These are phyloP conservation scores for Eupristina koningsbergeri DNA, from an alignment of 1,140 invertebrate genomes.

Conservation along the genomic window DNA sequence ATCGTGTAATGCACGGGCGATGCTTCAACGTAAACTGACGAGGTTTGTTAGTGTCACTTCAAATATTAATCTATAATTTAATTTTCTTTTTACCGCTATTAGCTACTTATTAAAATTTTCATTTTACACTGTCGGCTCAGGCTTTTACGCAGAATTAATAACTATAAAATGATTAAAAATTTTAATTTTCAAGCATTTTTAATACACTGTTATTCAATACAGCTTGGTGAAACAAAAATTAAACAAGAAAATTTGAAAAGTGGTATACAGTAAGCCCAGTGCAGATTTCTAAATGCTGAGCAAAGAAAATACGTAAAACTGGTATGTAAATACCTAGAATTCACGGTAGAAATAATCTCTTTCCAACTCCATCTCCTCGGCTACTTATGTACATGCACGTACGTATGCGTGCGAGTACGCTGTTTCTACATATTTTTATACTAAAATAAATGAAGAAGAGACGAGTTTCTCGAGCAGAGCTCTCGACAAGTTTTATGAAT, in stretches of 20 bases:
- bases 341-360: background rate
- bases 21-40: background rate
- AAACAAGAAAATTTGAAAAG: background rate
- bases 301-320: background rate
- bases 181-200: background rate
- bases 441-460: background rate
- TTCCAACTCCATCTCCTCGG: background rate
- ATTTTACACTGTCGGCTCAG: too few species aligned
- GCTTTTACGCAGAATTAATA: background rate
- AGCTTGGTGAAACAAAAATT: background rate
- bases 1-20: background rate
- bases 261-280: background rate
- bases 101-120: too few species aligned
- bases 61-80: background rate
- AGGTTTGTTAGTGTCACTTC: background rate
- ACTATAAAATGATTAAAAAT: background rate
- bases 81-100: too few species aligned
- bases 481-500: background rate
- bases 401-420: background rate
- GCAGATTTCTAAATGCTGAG: background rate
- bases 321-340: conserved; percentile 1
- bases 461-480: background rate
- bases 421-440: background rate
- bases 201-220: background rate
- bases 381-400: background rate